Evolutionary conservation across 2,888 invertebrate genomes (phyloP).

Genomic region (Branchipolynoe longqiensis): DNA sequence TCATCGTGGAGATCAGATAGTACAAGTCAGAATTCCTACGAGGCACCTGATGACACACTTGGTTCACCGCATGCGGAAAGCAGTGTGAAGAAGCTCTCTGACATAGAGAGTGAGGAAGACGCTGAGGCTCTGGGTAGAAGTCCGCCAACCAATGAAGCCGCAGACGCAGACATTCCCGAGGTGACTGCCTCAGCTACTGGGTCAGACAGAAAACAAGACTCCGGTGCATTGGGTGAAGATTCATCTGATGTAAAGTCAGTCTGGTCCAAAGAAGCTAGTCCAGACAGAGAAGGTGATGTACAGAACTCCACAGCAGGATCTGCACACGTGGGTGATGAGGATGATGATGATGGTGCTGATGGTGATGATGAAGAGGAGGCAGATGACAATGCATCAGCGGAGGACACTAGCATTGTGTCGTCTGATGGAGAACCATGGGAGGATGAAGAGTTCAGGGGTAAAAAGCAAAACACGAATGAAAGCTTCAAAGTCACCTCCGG

Average conservation of each 20-base stretch:
- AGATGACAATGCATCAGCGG: not conserved
- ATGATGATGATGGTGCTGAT: not conserved
- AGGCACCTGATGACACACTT: not conserved
- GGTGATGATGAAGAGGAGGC: conserved; percentile 19
- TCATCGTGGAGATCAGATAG: conserved; percentile 20
- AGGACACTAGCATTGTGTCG: not conserved
- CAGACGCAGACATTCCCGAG: too few species aligned
- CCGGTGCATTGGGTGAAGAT: too few species aligned
- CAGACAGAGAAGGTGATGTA: too few species aligned
- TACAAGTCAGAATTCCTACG: conserved; percentile 11
- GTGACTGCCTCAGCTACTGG: too few species aligned
- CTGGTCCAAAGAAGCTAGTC: too few species aligned
- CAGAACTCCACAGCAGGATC: too few species aligned
- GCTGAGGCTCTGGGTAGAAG: not conserved
- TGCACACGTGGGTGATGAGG: not conserved
- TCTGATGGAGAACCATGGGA: conserved; percentile 41
- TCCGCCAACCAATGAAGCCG: too few species aligned
- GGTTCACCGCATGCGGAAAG: not conserved
- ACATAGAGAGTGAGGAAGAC: not conserved
- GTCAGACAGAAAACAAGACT: too few species aligned
- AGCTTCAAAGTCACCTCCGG: conserved; percentile 36
- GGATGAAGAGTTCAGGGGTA: not conserved
- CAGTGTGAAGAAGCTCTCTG: not conserved
- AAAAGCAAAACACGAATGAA: not conserved
- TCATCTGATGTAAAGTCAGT: too few species aligned